Evolutionary conservation across 1,140 invertebrate genomes (phyloP).

Genomic region (Polypedilum vanderplanki): DNA sequence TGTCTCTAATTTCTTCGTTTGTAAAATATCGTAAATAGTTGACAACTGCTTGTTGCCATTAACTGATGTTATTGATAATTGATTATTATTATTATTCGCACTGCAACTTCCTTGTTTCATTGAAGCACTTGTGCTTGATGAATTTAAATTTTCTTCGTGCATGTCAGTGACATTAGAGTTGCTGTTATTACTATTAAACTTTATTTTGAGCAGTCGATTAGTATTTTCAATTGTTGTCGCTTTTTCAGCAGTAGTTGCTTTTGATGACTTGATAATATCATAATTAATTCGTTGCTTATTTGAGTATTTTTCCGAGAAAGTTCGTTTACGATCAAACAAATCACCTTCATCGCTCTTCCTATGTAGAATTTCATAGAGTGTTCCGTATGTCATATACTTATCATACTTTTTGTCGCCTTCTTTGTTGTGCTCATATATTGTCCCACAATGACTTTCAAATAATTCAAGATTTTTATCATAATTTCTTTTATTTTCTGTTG

Average conservation of each 20-base stretch:
- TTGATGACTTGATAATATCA: background rate
- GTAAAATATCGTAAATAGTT: conserved; percentile 30
- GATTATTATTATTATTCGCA: conserved; percentile 1
- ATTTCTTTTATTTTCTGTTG: background rate
- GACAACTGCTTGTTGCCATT: conserved; percentile 2
- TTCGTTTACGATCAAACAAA: conserved; percentile 29
- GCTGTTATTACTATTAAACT: conserved; percentile 27
- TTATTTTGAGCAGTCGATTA: background rate
- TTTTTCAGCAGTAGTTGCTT: background rate
- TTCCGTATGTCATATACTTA: conserved; percentile 44
- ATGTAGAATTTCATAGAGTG: conserved; percentile 43
- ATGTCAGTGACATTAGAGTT: conserved; percentile 32
- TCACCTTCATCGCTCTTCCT: conserved; percentile 32
- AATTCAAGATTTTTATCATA: conserved; percentile 15
- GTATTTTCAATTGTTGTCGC: background rate
- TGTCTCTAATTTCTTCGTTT: conserved; percentile 25
- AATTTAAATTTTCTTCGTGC: conserved; percentile 29
- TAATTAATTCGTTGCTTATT: conserved; percentile 28
- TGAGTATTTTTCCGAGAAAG: conserved; percentile 30
- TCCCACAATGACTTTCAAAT: background rate
- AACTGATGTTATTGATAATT: conserved; percentile 25
- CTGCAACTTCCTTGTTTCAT: conserved; percentile 26
- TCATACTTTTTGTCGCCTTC: conserved; percentile 42
- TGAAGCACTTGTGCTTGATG: conserved; percentile 29
- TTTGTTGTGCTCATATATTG: conserved; percentile 39